A percentile compares a stretch with the other conserved stretches of the same genome.
Evolutionary conservation across 2,113 vertebrate species (phyloP).

Genomic region (Cryptotis parvus): DNA sequence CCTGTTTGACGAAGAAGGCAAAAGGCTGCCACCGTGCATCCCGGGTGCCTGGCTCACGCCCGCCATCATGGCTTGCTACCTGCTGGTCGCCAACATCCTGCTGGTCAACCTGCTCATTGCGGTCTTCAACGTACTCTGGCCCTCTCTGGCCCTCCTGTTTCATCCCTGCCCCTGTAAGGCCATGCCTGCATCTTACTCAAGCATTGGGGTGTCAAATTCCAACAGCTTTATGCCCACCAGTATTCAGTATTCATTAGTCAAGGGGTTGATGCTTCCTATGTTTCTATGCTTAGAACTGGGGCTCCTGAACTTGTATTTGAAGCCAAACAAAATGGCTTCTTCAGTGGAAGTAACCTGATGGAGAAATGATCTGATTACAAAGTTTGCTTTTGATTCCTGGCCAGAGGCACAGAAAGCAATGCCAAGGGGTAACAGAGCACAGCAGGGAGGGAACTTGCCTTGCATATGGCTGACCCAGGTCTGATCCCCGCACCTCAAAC

Average conservation of each 20-base stretch:
- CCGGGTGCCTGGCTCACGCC: slow-evolving; percentile 99
- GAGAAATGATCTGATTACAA: background rate
- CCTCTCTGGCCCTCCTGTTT: too few relatives aligned
- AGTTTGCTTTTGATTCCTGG: slow-evolving; percentile 17
- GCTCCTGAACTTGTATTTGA: background rate
- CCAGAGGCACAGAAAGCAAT: slow-evolving; percentile 27
- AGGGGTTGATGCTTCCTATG: background rate
- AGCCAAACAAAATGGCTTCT: slow-evolving; percentile 55
- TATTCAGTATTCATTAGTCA: slow-evolving; percentile 1
- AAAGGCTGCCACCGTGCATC: slow-evolving; percentile 97
- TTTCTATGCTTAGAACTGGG: slow-evolving; percentile 34
- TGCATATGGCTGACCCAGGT: too few relatives aligned
- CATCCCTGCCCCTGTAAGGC: too few relatives aligned
- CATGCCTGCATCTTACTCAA: too few relatives aligned
- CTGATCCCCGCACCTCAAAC: too few relatives aligned
- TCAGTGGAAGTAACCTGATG: background rate
- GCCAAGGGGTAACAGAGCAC: too few relatives aligned
- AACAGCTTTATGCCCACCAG: too few relatives aligned
- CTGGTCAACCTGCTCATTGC: slow-evolving; percentile 98
- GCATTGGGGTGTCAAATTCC: too few relatives aligned
- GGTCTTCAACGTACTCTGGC: slow-evolving; percentile 92
- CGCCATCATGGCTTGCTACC: slow-evolving; percentile 98
- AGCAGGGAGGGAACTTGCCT: too few relatives aligned
- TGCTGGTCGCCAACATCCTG: slow-evolving; percentile 98
- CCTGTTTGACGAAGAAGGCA: slow-evolving; percentile 97